Percentiles rank a stretch among this genome's conserved stretches.
phyloP scores from a whole-genome alignment of 2,797 vertebrate species.

The Gymnoscopelus microlampas region DNA sequence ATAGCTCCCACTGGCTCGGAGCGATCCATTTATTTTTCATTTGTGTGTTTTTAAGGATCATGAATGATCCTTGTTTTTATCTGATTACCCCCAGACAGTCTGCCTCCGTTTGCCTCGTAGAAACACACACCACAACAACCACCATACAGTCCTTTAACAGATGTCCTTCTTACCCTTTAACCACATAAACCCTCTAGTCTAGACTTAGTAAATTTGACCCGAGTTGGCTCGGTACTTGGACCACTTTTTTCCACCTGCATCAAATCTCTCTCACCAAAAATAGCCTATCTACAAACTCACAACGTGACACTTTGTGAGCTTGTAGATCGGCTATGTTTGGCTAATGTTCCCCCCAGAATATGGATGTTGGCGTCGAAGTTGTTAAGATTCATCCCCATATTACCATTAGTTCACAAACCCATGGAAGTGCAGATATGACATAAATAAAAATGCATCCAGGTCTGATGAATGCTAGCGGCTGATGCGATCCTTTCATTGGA shows the following conservation, averaged over 20 bases:
- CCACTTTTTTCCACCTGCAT: no score
- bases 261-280: no score
- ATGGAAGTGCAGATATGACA: conserved; percentile 12
- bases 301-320: no score
- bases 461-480: background rate
- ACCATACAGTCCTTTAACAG: conserved; percentile 66
- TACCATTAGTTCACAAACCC: conserved; percentile 33
- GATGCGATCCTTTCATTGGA: conserved; percentile 10
- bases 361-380: no score
- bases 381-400: conserved; percentile 45
- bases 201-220: no score
- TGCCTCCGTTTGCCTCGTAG: conserved; percentile 75
- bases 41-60: conserved; percentile 78
- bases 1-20: conserved; percentile 66
- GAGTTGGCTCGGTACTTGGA: no score
- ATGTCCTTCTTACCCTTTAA: conserved; percentile 44
- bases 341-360: no score
- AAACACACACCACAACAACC: conserved; percentile 59
- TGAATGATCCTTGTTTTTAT: conserved; percentile 81
- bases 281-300: no score
- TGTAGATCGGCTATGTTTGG: no score
- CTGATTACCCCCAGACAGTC: conserved; percentile 82
- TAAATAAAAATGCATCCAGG: conserved; percentile 9
- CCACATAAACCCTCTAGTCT: no score
- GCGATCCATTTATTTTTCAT: conserved; percentile 78